phyloP scores from a whole-genome alignment of 2,797 vertebrate species.

The Selene dorsalis region DNA sequence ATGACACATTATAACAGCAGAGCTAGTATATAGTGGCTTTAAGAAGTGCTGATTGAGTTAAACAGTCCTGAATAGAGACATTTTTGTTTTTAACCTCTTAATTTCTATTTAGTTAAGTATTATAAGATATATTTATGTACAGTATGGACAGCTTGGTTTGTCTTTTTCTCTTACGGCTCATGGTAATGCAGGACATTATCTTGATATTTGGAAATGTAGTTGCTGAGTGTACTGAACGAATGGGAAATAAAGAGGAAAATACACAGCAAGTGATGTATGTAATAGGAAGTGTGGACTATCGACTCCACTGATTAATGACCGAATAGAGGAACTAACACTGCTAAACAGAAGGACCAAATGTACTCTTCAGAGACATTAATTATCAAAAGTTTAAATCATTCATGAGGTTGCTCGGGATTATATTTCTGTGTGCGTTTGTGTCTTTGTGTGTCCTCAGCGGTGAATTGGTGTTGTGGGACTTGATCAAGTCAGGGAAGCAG shows the following conservation, averaged over 20 bases:
- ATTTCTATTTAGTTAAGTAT: no score
- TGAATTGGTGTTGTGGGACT: conserved; percentile 93
- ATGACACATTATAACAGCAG: not conserved
- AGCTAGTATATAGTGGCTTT: not conserved
- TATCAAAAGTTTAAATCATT: not conserved
- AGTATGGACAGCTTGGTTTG: no score
- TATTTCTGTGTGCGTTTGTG: not conserved
- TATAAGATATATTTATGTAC: no score
- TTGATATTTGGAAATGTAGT: no score
- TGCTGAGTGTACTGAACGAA: no score
- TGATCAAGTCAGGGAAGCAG: conserved; percentile 89
- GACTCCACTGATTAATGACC: not conserved
- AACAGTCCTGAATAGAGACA: no score
- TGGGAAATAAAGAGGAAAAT: no score
- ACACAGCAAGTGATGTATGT: not conserved
- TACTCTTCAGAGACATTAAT: not conserved
- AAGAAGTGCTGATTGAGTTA: not conserved
- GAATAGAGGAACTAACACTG: not conserved
- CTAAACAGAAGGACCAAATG: not conserved
- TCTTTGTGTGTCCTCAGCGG: conserved; percentile 81
- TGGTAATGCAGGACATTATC: no score
- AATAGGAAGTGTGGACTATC: not conserved
- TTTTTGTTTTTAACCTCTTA: no score
- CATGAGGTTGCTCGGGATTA: not conserved
- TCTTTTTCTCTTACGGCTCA: no score